These are phyloP conservation scores for Lasioglossum calceatum DNA, from an alignment of 2,888 invertebrate species.

Conservation along the genomic window DNA sequence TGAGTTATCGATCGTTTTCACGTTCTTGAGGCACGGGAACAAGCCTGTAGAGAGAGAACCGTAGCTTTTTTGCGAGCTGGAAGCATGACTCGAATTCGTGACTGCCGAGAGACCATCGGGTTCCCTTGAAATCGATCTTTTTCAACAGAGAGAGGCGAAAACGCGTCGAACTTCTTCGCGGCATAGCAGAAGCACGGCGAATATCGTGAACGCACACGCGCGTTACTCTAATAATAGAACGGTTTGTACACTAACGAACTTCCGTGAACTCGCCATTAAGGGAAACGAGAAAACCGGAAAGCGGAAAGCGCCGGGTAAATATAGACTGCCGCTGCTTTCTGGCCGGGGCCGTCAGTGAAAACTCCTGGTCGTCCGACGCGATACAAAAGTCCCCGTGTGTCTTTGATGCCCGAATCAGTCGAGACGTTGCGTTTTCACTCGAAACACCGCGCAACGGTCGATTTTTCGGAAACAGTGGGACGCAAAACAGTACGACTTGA, in stretches of 20 bases:
- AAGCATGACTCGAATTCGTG: slow-evolving; percentile 72
- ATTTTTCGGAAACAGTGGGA: too few species aligned
- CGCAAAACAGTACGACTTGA: too few species aligned
- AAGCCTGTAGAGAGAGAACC: slow-evolving; percentile 41
- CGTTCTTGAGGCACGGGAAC: slow-evolving; percentile 66
- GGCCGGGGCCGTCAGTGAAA: slow-evolving; percentile 70
- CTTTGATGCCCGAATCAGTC: not conserved
- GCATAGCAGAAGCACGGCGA: not conserved
- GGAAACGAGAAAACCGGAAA: slow-evolving; percentile 73
- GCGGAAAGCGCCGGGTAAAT: slow-evolving; percentile 68
- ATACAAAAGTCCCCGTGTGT: slow-evolving; percentile 17
- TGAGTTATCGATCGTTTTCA: slow-evolving; percentile 78
- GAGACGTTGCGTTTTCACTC: not conserved
- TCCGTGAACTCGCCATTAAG: slow-evolving; percentile 69
- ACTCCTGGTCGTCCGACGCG: slow-evolving; percentile 54
- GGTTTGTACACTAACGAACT: slow-evolving; percentile 69
- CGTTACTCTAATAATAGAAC: slow-evolving; percentile 69
- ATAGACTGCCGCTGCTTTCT: slow-evolving; percentile 67
- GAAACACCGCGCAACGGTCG: not conserved
- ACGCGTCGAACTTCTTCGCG: slow-evolving; percentile 16
- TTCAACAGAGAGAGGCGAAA: slow-evolving; percentile 4
- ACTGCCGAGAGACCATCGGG: slow-evolving; percentile 51
- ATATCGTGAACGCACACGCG: slow-evolving; percentile 7
- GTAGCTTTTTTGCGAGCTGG: slow-evolving; percentile 45
- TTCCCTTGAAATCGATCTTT: slow-evolving; percentile 50